Evolutionary conservation across 1,140 invertebrate genomes (phyloP), one percentile per base, ranked within the genome.

Genomic region (Drosophila kohkoa): DNA sequence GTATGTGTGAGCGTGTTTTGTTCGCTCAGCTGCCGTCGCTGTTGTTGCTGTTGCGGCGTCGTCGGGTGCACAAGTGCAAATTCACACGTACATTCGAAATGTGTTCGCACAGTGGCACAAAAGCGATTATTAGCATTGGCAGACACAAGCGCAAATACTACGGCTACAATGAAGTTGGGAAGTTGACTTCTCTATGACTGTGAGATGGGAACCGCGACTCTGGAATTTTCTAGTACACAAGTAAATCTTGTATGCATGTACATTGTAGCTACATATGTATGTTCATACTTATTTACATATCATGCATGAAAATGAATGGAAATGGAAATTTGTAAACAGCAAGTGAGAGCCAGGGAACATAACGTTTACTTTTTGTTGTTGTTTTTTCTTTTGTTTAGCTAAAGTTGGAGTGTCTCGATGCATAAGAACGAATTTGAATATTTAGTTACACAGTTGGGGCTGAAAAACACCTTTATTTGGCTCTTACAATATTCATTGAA

Each of bases 1-100:
- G 20, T n/a, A 7, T 41, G 10, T 49, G 32, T 57, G 43, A 63
- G 46, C 58, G 59, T 65, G 54, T 77, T 72, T 76, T 54, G 63
- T 79, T 75, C 49, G 49, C 62, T 70, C 65, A 68, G 70, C 55
- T 48, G 32, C 25, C 48, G 60, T 58, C 67, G 59, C 67, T 35
- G 65, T 13, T 48, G 75, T 48, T 48, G 46, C 59, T 75, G 62
- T 35, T 32, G 49, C 20, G 60, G 70, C 41, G n/a, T 20, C 58
- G 72, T 82, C 83, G 83, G 79, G 83, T 87, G 82, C 85, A 87
- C 82, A 87, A 87, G 82, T 87, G 82, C 83, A 87, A 87, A 88
- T 88, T 87, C 82, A 87, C 82, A 87, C 83, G 82, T 87, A 87
- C 82, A 88, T 89, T 88, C 77, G 67, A 88, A 88, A 88, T 88